These are phyloP conservation scores for Dorcus hopei DNA, from an alignment of 2,888 invertebrate genomes.

Conservation along the genomic window DNA sequence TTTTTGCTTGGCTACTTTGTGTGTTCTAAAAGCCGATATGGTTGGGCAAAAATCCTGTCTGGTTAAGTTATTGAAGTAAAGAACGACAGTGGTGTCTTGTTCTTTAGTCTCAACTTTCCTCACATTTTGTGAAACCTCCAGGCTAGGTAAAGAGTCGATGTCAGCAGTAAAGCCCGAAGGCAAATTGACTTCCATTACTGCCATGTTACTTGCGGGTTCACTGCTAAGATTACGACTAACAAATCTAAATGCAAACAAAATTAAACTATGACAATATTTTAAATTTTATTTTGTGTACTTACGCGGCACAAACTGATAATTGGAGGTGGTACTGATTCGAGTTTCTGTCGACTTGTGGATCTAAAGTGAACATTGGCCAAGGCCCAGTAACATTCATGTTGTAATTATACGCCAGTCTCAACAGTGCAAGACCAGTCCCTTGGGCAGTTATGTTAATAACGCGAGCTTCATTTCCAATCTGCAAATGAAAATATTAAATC, in stretches of 20 bases:
- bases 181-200: constrained; percentile 83
- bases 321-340: constrained; percentile 74
- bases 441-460: constrained; percentile 71
- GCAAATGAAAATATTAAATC: constrained; percentile 18
- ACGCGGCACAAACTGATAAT: constrained; percentile 79
- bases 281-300: constrained; percentile 31
- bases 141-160: constrained; percentile 64
- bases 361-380: constrained; percentile 82
- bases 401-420: constrained; percentile 77
- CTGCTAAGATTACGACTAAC: constrained; percentile 58
- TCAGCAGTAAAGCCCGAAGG: constrained; percentile 91
- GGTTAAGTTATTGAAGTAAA: constrained; percentile 70
- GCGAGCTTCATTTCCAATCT: constrained; percentile 57
- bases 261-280: neutral
- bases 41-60: constrained; percentile 74
- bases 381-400: constrained; percentile 84
- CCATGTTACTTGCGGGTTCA: constrained; percentile 79
- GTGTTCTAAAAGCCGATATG: constrained; percentile 76
- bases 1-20: constrained; percentile 81
- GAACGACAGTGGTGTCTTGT: constrained; percentile 61
- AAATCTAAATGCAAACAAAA: constrained; percentile 51
- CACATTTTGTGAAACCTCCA: constrained; percentile 57
- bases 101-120: constrained; percentile 69
- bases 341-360: constrained; percentile 80
- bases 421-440: constrained; percentile 76